Evolutionary conservation across 37 sponge, comb jelly and placozoan genomes (phyloP), one percentile per base, ranked within the genome.

Genomic region (Mnemiopsis leidyi): DNA sequence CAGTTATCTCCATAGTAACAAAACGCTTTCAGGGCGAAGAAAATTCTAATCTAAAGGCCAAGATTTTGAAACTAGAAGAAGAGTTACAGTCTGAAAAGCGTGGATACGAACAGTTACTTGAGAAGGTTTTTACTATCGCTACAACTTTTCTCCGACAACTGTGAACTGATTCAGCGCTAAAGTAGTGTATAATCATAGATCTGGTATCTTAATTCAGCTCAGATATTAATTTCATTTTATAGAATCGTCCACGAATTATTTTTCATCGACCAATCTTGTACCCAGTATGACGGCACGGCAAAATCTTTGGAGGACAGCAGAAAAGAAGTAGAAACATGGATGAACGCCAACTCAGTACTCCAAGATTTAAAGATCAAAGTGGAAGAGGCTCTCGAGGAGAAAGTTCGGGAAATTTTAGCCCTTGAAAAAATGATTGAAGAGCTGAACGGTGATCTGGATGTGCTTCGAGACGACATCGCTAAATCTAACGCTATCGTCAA

Each of bases 1-100:
- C n/a, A n/a, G n/a, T n/a, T n/a, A n/a, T n/a, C n/a, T n/a, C n/a
- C n/a, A n/a, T n/a, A n/a, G n/a, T n/a, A n/a, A n/a, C n/a, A n/a
- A n/a, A n/a, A n/a, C n/a, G 21, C 21, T 69, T 69, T 69, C 73
- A 79, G 82, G 38, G 82, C 82, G 82, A 79, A 3, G 82, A 79
- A 69, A 25, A n/a, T 3, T 28, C 73, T 25, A 69, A 25, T 18
- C 32, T 79, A 30, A 35, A 13, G 38, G 2, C 21, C 36, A 28
- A 79, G 1, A 79, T 79, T 79, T 13, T 29, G 21, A 31, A 28
- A 79, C 82, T 79, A 9, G 82, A 79, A 33, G 82, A 28, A 23
- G 75, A 71, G n/a, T 71, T 71, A 25, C 5, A n/a, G 30, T 23
- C n/a, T 18, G 75, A 71, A 28, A 71, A 28, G n/a, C 2, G 20